A percentile compares a stretch with the other conserved stretches of the same genome.
phyloP scores from a whole-genome alignment of 2,797 vertebrate species.

The Falco novaeseelandiae region DNA sequence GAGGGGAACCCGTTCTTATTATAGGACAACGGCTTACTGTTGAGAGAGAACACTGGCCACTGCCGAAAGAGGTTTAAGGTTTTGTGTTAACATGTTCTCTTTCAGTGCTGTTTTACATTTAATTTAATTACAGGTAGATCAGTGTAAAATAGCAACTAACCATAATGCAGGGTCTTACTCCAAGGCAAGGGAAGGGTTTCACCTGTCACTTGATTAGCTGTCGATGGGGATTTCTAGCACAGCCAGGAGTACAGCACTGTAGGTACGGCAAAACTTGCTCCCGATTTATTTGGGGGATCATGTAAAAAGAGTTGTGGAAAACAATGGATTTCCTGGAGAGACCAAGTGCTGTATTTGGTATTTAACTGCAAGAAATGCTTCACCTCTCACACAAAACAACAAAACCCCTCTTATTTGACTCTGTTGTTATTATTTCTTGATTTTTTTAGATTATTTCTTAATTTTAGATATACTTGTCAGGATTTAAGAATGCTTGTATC shows the following conservation, averaged over 20 bases:
- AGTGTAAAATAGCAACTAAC: neutral
- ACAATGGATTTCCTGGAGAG: conserved; percentile 13
- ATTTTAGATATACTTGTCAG: neutral
- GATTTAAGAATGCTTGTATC: neutral
- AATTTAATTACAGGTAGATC: neutral
- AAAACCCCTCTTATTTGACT: neutral
- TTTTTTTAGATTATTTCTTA: neutral
- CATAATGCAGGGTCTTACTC: neutral
- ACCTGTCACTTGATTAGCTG: neutral
- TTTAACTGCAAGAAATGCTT: conserved; percentile 19
- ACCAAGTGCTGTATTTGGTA: neutral
- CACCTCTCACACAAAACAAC: neutral
- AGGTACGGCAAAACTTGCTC: neutral
- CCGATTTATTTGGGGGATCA: neutral
- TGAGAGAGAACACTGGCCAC: neutral
- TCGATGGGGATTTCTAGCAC: neutral
- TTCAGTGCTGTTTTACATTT: neutral
- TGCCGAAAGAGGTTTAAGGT: neutral
- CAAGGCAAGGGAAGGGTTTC: neutral
- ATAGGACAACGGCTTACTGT: neutral
- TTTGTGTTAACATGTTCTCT: neutral
- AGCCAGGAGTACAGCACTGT: neutral
- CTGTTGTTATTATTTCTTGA: neutral
- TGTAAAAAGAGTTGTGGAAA: neutral
- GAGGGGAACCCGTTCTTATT: neutral